Conservation (phyloP, 2,797 vertebrate species). For the Betta splendens region DNA sequence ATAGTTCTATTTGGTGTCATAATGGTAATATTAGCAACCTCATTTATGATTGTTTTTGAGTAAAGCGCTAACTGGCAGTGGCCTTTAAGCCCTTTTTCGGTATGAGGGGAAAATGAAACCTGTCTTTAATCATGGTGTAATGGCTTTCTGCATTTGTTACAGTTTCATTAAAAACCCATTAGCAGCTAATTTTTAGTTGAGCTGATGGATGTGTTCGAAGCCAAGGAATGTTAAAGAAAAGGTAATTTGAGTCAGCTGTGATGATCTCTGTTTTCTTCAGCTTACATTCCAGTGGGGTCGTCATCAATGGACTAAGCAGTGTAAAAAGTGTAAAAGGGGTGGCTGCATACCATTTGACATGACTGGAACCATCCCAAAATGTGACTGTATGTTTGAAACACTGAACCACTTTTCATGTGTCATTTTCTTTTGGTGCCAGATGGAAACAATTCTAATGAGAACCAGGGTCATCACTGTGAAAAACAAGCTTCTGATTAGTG, state of each 20-base stretch:
- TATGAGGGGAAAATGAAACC: conserved; percentile 56
- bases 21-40: conserved; percentile 1
- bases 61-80: conserved; percentile 16
- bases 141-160: conserved; percentile 76
- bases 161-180: conserved; percentile 81
- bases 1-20: conserved; percentile 13
- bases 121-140: conserved; percentile 76
- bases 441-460: conserved; percentile 60
- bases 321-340: conserved; percentile 55
- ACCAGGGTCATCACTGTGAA: conserved; percentile 46
- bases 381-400: conserved; percentile 57
- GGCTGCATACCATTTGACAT: conserved; percentile 62
- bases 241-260: conserved; percentile 62
- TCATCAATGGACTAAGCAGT: conserved; percentile 50
- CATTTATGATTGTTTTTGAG: conserved; percentile 3
- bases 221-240: conserved; percentile 58
- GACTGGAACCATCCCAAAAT: conserved; percentile 60
- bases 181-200: conserved; percentile 68
- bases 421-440: conserved; percentile 42
- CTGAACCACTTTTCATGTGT: conserved; percentile 42
- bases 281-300: conserved; percentile 51
- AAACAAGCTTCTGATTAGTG: conserved; percentile 34
- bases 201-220: conserved; percentile 67
- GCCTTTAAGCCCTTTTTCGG: conserved; percentile 22
- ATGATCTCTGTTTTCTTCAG: conserved; percentile 57